phyloP scores from a whole-genome alignment of 1,140 invertebrate species.

The Cephus cinctus region DNA sequence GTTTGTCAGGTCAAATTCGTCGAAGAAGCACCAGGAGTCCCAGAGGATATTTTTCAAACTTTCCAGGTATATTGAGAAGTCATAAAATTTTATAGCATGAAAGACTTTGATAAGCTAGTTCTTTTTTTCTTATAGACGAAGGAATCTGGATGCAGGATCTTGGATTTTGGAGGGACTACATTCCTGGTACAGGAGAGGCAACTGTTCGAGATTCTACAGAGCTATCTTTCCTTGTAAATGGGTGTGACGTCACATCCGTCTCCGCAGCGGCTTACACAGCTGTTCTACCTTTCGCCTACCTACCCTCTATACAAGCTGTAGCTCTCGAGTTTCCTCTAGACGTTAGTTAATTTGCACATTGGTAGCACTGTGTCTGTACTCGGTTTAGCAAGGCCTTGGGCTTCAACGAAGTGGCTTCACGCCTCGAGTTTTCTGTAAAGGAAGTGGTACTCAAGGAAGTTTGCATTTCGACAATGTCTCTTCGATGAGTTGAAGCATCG shows the following conservation, averaged over 20 bases:
- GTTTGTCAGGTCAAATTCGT: slow-evolving; percentile 8
- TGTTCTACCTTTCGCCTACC: slow-evolving; percentile 72
- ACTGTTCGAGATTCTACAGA: slow-evolving; percentile 37
- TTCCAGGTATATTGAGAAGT: slow-evolving; percentile 29
- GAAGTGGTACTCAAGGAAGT: no score
- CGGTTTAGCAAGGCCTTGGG: not conserved
- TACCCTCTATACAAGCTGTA: slow-evolving; percentile 68
- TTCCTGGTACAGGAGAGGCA: slow-evolving; percentile 17
- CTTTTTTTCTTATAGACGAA: slow-evolving; percentile 30
- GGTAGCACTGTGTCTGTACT: no score
- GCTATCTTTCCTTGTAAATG: slow-evolving; percentile 49
- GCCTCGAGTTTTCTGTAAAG: no score
- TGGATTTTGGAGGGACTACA: slow-evolving; percentile 39
- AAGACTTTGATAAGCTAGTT: not conserved
- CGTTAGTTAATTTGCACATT: slow-evolving; percentile 46
- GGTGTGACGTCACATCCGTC: slow-evolving; percentile 44
- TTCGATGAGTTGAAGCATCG: no score
- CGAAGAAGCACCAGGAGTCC: slow-evolving; percentile 25
- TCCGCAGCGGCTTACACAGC: slow-evolving; percentile 67
- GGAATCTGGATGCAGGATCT: slow-evolving; percentile 49
- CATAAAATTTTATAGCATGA: not conserved
- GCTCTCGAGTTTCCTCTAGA: slow-evolving; percentile 76
- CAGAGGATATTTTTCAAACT: slow-evolving; percentile 34
- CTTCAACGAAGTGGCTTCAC: not conserved
- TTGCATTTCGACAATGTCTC: no score